Conservation (phyloP, 2,113 vertebrate species). For the Hypomesus transpacificus region DNA sequence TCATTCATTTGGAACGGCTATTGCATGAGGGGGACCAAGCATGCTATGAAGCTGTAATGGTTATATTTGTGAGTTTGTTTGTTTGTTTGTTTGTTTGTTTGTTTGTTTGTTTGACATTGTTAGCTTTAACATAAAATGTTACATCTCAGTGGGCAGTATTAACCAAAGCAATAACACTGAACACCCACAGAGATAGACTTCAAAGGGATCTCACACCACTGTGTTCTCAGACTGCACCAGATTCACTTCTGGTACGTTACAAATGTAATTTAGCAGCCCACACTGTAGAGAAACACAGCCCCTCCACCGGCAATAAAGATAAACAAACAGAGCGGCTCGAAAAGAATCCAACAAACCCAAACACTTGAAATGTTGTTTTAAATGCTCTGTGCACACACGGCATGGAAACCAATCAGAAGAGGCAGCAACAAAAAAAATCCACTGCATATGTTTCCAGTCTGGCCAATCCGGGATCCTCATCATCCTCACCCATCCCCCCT, state of each 20-base stretch:
- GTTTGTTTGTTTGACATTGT: constrained; percentile 8
- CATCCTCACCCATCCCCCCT: too few relatives aligned
- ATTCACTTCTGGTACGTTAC: constrained; percentile 22
- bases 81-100: constrained; percentile 12
- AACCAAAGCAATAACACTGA: constrained; percentile 24
- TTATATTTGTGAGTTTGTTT: constrained; percentile 10
- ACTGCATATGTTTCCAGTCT: background rate
- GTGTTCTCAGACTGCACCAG: constrained; percentile 10
- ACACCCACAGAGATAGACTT: constrained; percentile 35
- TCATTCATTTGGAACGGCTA: background rate
- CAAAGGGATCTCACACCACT: constrained; percentile 32
- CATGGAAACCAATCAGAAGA: background rate
- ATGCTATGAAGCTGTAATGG: background rate
- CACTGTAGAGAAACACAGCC: constrained; percentile 1
- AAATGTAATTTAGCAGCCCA: constrained; percentile 12
- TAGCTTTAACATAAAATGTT: constrained; percentile 21
- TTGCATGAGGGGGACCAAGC: background rate
- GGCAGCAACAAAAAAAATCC: background rate
- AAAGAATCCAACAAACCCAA: background rate
- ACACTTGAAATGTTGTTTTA: constrained; percentile 1
- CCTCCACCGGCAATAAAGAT: constrained; percentile 4
- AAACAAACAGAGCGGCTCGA: constrained; percentile 13
- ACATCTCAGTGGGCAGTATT: constrained; percentile 22
- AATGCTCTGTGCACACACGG: background rate
- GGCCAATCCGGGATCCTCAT: too few relatives aligned